Conservation (phyloP, 2,888 invertebrate species). For the Ennomos fuscantarius region DNA sequence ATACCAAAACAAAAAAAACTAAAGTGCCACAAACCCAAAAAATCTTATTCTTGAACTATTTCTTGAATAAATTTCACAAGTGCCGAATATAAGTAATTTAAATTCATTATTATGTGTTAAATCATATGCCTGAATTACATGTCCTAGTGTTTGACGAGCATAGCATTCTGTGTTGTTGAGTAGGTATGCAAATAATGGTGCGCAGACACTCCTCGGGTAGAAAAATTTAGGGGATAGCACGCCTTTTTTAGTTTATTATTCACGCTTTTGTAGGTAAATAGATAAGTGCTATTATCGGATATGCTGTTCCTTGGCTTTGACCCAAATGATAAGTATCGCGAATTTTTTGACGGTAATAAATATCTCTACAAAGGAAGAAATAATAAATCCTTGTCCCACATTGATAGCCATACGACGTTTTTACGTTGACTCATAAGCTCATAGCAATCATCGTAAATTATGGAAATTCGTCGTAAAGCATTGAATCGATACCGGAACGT, state of each 20-base stretch:
- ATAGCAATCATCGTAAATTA: slow-evolving; percentile 15
- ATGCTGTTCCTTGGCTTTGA: slow-evolving; percentile 6
- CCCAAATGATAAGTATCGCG: slow-evolving; percentile 10
- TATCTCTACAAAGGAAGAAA: background rate
- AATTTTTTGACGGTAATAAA: background rate
- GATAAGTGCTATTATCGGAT: background rate
- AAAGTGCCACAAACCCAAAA: too few species aligned
- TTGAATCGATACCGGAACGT: slow-evolving; percentile 25
- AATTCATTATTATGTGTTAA: too few species aligned
- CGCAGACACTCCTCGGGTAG: too few species aligned
- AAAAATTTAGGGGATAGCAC: too few species aligned
- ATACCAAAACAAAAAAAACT: too few species aligned
- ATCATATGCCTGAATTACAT: too few species aligned
- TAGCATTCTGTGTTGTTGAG: too few species aligned
- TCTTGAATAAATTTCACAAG: too few species aligned
- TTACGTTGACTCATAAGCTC: slow-evolving; percentile 2
- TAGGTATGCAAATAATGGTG: too few species aligned
- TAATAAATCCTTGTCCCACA: slow-evolving; percentile 5
- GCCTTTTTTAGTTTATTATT: background rate
- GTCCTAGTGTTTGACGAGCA: too few species aligned
- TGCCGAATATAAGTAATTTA: too few species aligned
- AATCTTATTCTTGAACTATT: too few species aligned
- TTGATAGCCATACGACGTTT: slow-evolving; percentile 3
- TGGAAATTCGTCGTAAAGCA: slow-evolving; percentile 21
- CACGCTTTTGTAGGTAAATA: slow-evolving; percentile 4